Conservation (phyloP, 2,797 vertebrate genomes). For the Bucorvus abyssinicus region DNA sequence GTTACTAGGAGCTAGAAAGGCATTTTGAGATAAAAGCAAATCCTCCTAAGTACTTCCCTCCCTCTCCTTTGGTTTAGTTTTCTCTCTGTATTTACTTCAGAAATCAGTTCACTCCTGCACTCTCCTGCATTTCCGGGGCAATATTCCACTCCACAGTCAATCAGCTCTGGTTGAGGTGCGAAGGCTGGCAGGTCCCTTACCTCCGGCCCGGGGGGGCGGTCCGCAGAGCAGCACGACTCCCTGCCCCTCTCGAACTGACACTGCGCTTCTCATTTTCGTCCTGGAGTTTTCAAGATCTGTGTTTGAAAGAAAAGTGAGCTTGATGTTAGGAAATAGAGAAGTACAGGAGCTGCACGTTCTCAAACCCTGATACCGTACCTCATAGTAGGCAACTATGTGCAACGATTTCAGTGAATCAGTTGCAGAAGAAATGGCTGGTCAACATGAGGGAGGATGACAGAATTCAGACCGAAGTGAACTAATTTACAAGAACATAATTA, state of each 20-base stretch:
- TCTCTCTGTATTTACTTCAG: not conserved
- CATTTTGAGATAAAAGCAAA: not conserved
- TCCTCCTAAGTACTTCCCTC: not conserved
- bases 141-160: rapidly evolving
- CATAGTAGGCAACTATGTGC: rapidly evolving
- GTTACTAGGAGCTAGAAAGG: not conserved
- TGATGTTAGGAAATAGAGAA: not conserved
- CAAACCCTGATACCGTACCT: rapidly evolving
- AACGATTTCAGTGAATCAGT: rapidly evolving
- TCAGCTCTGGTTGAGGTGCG: rapidly evolving
- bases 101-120: rapidly evolving
- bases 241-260: conserved; percentile 93
- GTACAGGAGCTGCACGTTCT: rapidly evolving
- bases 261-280: conserved; percentile 84
- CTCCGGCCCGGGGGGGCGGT: conserved; percentile 84
- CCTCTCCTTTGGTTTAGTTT: not conserved
- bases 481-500: not conserved
- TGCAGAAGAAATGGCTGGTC: not conserved
- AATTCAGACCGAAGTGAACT: not conserved
- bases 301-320: not conserved
- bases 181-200: conserved; percentile 70
- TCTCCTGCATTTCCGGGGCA: no score
- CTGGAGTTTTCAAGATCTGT: conserved; percentile 89
- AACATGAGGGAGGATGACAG: not conserved
- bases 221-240: conserved; percentile 93